Evolutionary conservation across 2,888 invertebrate species (phyloP).

Genomic region (Nephrocerus scutellatus): DNA sequence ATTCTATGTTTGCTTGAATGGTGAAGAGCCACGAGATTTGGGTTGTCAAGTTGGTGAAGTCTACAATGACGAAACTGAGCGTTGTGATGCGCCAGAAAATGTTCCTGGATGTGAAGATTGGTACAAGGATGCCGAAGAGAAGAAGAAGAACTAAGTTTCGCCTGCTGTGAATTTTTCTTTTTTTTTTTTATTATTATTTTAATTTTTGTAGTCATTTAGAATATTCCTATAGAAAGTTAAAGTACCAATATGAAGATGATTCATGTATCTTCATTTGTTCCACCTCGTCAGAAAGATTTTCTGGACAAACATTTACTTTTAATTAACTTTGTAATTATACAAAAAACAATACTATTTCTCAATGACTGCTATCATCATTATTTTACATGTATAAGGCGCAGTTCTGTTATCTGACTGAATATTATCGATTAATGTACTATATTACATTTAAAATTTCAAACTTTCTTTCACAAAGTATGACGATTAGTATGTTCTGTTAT

Average conservation of each 20-base stretch:
- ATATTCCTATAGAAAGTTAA: conserved; percentile 25
- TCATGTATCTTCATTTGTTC: background rate
- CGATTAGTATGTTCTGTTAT: too few relatives aligned
- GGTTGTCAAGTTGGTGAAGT: conserved; percentile 82
- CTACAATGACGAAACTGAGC: conserved; percentile 79
- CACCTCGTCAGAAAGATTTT: background rate
- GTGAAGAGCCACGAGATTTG: conserved; percentile 77
- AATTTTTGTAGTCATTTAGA: conserved; percentile 23
- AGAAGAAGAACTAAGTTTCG: conserved; percentile 34
- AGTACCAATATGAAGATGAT: background rate
- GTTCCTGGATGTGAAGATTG: conserved; percentile 88
- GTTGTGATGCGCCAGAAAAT: conserved; percentile 85
- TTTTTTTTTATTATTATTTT: conserved; percentile 17
- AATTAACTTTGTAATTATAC: too few relatives aligned
- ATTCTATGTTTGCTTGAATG: conserved; percentile 85
- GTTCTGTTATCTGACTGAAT: too few relatives aligned
- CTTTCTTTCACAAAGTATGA: too few relatives aligned
- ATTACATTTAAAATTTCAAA: too few relatives aligned
- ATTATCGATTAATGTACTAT: too few relatives aligned
- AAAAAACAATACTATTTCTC: too few relatives aligned
- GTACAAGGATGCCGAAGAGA: conserved; percentile 76
- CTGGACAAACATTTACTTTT: too few relatives aligned
- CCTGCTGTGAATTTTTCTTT: conserved; percentile 21
- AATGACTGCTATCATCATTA: too few relatives aligned
- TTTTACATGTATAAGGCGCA: too few relatives aligned